phyloP scores from a whole-genome alignment of 92 coral and sea anemone genomes.

The Epizoanthus fatuus region DNA sequence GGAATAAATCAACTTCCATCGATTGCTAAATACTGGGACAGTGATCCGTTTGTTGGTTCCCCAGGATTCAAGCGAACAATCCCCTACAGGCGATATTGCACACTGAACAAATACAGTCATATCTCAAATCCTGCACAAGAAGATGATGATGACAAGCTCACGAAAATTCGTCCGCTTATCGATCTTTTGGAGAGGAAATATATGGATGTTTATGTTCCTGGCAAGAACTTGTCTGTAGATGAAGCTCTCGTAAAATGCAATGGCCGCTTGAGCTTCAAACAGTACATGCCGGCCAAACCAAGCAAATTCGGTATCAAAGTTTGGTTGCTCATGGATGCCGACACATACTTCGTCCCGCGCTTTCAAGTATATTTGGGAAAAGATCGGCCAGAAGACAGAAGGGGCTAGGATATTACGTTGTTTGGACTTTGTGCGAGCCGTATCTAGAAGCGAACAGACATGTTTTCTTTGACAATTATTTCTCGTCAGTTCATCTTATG shows the following conservation, averaged over 20 bases:
- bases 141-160: constrained; percentile 22
- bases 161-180: constrained; percentile 46
- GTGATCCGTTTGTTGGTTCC: constrained; percentile 44
- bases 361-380: constrained; percentile 53
- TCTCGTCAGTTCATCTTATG: background rate
- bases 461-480: background rate
- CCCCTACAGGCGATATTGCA: constrained; percentile 21
- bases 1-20: constrained; percentile 55
- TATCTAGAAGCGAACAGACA: constrained; percentile 6
- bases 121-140: constrained; percentile 15
- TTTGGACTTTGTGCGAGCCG: constrained; percentile 13
- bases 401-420: constrained; percentile 41
- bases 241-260: constrained; percentile 37
- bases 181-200: constrained; percentile 19
- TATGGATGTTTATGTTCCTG: constrained; percentile 14
- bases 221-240: constrained; percentile 34
- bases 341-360: constrained; percentile 23
- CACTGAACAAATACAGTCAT: constrained; percentile 50
- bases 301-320: constrained; percentile 44
- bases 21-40: constrained; percentile 39
- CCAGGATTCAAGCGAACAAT: constrained; percentile 50
- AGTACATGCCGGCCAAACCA: constrained; percentile 43
- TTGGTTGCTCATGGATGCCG: constrained; percentile 52
- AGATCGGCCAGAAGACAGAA: constrained; percentile 27
- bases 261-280: constrained; percentile 20